Base-by-base conservation (phyloP, 2,113 vertebrate genomes). In the Petaurus breviceps region DNA sequence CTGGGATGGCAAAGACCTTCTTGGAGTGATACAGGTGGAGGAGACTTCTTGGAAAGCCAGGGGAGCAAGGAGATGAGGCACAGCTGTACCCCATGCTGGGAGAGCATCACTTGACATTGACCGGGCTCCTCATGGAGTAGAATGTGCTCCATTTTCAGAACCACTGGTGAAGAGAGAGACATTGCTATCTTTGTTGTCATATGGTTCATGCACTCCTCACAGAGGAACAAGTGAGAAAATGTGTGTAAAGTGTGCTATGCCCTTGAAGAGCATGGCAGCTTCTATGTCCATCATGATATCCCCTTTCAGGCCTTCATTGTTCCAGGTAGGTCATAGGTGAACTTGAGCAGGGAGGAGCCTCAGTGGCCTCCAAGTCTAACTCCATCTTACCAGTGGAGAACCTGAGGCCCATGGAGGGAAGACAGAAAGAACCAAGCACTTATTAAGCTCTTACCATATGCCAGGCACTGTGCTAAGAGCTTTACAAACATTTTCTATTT, bases 251-350 rank as follows among this genome's bases (percentile, higher is more conserved):
- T 8, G 2, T 2, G 11, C 37, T 8, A 7, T 23, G 7, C 43
- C 68, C n/a, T 84, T 43, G 6, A 43, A 84, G 68, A 84, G 6
- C 14, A 54, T 31, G 2, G 31, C 26, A 31, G 57, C 57, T 61
- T 2, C 57, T 3, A 0, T 8, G 16, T 16, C 14, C n/a, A 8
- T 43, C 4, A 22, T 8, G 1, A 37, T 0, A 19, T 19, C 68
- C n/a, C 37, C 5, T 37, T 43, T 22, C 68, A 84, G 7, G 16
- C 14, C n/a, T 84, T 43, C 68, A 43, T 84, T n/a, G 68, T 43
- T 22, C n/a, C 16, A 2, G n/a, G 68, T 2, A 43, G 68, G n/a
- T 43, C 5, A 84, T 84, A 84, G 19, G 68, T 8, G 68, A 84
- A n/a, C 19, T 43, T 19, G 0, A 43, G 7, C 19, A 43, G 68